These are phyloP conservation scores for Chouioia cunea DNA, from an alignment of 2,888 invertebrate species.

Conservation along the genomic window DNA sequence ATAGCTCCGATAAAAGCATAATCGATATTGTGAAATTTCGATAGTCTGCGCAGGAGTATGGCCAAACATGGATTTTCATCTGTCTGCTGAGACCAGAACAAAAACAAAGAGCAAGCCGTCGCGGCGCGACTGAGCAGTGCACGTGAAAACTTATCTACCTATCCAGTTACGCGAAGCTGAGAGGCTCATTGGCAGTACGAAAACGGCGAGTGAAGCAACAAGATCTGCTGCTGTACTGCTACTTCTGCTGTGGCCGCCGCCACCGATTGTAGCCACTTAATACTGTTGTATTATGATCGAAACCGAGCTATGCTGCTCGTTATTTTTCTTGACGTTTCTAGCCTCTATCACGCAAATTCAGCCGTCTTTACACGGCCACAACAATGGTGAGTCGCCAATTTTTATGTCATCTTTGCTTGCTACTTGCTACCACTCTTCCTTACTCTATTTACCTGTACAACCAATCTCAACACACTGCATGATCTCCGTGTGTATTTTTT, in stretches of 20 bases:
- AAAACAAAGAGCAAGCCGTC: conserved; percentile 46
- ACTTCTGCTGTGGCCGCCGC: conserved; percentile 5
- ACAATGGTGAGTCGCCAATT: conserved; percentile 75
- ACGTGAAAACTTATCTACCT: neutral
- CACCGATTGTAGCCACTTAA: conserved; percentile 4
- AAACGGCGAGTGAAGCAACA: conserved; percentile 16
- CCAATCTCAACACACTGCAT: too few species aligned
- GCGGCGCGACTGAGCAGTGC: neutral
- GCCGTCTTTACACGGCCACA: conserved; percentile 80
- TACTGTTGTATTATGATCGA: conserved; percentile 70
- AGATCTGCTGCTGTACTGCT: neutral
- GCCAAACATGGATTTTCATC: conserved; percentile 56
- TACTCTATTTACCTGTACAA: too few species aligned
- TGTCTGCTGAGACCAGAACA: conserved; percentile 58
- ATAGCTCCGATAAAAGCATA: conserved; percentile 49
- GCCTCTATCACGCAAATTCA: conserved; percentile 78
- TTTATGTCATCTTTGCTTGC: conserved; percentile 64
- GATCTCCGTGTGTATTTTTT: too few species aligned
- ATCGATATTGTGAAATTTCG: conserved; percentile 56
- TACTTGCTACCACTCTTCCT: conserved; percentile 42
- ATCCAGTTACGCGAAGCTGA: neutral
- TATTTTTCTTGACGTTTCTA: conserved; percentile 77
- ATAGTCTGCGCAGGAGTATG: conserved; percentile 52
- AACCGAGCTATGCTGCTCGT: conserved; percentile 75
- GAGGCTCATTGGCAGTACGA: neutral